These are phyloP conservation scores for Hypsibius dujardini DNA, from an alignment of 1,140 invertebrate species.

Conservation along the genomic window DNA sequence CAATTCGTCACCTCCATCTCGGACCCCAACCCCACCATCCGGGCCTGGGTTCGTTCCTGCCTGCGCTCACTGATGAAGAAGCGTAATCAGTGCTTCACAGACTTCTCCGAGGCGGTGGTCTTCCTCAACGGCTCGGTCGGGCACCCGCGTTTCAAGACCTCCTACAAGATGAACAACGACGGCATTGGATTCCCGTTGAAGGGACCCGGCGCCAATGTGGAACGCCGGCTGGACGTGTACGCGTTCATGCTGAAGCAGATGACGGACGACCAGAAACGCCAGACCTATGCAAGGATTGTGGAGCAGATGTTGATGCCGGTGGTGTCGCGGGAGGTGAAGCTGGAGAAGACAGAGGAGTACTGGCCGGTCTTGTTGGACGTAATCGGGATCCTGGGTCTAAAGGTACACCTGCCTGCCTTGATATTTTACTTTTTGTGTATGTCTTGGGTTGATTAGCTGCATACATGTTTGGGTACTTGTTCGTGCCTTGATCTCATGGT, in stretches of 20 bases:
- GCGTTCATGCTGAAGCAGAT: slow-evolving; percentile 15
- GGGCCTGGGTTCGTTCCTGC: background rate
- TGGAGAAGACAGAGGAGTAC: background rate
- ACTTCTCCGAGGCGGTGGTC: slow-evolving; percentile 2
- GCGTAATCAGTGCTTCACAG: slow-evolving; percentile 6
- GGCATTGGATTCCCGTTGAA: background rate
- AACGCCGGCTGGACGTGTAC: background rate
- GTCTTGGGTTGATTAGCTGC: no score
- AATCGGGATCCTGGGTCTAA: background rate
- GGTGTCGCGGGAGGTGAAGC: background rate
- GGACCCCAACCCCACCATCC: background rate
- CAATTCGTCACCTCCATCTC: background rate
- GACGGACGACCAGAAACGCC: slow-evolving; percentile 2
- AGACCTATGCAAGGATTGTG: background rate
- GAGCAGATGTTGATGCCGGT: slow-evolving; percentile 12
- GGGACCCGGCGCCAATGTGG: background rate
- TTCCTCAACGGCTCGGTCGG: background rate
- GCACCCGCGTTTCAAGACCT: background rate
- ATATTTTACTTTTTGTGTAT: background rate
- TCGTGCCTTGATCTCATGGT: no score
- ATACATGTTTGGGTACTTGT: no score
- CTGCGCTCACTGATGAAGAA: slow-evolving; percentile 16
- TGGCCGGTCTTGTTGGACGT: background rate
- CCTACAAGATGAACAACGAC: background rate
- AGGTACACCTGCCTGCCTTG: background rate